These are phyloP conservation scores for Carettochelys insculpta DNA, from an alignment of 2,113 vertebrate genomes.

Conservation along the genomic window DNA sequence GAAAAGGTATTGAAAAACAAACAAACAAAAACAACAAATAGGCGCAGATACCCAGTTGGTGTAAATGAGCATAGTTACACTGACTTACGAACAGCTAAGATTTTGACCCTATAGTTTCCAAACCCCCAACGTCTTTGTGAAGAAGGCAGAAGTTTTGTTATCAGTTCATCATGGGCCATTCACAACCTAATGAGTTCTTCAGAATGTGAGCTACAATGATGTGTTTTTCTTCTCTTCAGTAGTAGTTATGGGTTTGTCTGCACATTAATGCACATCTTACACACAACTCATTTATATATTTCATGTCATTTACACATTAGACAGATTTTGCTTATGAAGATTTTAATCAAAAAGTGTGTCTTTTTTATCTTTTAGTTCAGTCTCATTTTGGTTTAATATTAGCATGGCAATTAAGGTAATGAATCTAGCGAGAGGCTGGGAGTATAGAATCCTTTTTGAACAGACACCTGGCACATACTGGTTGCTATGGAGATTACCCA, in stretches of 20 bases:
- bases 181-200: background rate
- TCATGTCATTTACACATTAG: background rate
- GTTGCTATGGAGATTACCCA: conserved; percentile 70
- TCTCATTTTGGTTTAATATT: conserved; percentile 38
- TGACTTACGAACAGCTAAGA: background rate
- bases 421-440: conserved; percentile 27
- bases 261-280: background rate
- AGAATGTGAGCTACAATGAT: background rate
- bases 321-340: background rate
- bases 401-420: conserved; percentile 57
- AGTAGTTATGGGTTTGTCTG: background rate
- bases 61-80: background rate
- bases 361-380: conserved; percentile 33
- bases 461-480: conserved; percentile 58
- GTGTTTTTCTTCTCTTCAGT: background rate
- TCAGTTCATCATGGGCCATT: background rate
- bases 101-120: background rate
- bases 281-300: background rate
- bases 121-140: background rate
- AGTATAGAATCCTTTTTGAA: conserved; percentile 22
- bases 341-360: background rate
- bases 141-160: background rate
- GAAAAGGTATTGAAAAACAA: background rate
- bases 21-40: no score
- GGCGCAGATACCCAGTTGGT: background rate